A percentile compares a stretch with the other conserved stretches of the same genome.
Evolutionary conservation across 2,888 invertebrate species (phyloP).

Genomic region (Trisateles emortualis): DNA sequence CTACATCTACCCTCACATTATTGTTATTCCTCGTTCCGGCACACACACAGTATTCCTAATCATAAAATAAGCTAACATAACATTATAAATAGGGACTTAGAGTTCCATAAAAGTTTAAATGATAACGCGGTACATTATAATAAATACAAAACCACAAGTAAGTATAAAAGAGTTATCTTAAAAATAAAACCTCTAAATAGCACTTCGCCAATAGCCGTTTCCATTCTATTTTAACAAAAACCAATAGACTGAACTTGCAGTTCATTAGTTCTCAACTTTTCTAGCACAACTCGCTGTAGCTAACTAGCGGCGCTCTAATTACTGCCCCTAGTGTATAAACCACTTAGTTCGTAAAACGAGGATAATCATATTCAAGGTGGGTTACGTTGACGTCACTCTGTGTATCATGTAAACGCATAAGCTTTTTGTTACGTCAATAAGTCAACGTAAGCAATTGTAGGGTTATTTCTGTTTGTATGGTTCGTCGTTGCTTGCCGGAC

Average conservation of each 20-base stretch:
- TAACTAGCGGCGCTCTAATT: constrained; percentile 31
- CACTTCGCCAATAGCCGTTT: constrained; percentile 5
- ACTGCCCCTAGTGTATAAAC: constrained; percentile 31
- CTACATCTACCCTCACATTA: no score
- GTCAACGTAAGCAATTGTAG: constrained; percentile 12
- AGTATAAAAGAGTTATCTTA: no score
- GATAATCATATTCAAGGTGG: constrained; percentile 38
- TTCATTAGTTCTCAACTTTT: constrained; percentile 29
- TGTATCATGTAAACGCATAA: constrained; percentile 4
- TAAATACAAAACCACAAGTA: no score
- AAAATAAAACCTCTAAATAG: no score
- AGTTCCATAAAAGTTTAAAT: no score
- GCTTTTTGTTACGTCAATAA: constrained; percentile 15
- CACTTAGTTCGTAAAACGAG: constrained; percentile 37
- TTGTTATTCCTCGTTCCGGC: no score
- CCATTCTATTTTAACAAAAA: constrained; percentile 12
- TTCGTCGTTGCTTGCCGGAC: constrained; percentile 2
- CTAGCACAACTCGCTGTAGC: constrained; percentile 11
- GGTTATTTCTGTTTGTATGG: constrained; percentile 12
- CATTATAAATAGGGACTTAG: no score
- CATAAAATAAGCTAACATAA: no score
- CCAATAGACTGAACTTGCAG: constrained; percentile 9
- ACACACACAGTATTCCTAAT: no score
- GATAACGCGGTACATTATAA: no score
- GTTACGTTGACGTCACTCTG: constrained; percentile 28